Base-by-base conservation (phyloP, 2,113 vertebrate species). In the Sander vitreus region DNA sequence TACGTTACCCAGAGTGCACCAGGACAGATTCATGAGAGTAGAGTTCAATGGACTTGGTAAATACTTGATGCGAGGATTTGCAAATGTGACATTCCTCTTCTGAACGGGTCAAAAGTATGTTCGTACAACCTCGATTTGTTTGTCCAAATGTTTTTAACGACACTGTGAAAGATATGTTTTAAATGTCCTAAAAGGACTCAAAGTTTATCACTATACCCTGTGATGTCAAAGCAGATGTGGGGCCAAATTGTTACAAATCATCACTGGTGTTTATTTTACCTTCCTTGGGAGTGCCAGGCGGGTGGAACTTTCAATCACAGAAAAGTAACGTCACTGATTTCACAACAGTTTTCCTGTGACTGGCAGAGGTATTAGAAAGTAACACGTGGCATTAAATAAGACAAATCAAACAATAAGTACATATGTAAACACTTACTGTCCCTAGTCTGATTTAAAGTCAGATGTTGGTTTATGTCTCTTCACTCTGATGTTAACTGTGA, bases 11-110 rank as follows among this genome's bases (percentile, higher is more conserved):
- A 92, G 43, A 33, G 23, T 25, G 48, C 91, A 88, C 83, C 55
- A 0, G 81, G 36, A 57, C 73, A 13, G 68, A 79, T 59, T 54
- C 51, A 59, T 5, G 27, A 5, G 65, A 23, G 43, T 2, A 15
- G 19, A 36, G 43, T 4, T 2, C 45, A 71, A n/a, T 6, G 59
- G 70, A 68, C 50, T 30, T 53, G 57, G 25, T 60, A 71, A 71
- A 60, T 36, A 60, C 68, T 54, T 72, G 88, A 93, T 85, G 89
- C 89, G 85, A 91, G 90, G 91, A 80, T 66, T 67, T 62, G 5
- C 85, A 93, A 91, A 94, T 78, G 84, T 91, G 65, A 58, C 6
- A 9, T 58, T 81, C 78, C 76, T 69, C 63, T 19, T 33, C 48
- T 7, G 50, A 64, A 60, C 33, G 19, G 45, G 53, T 48, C 27